A percentile compares a stretch with the other conserved stretches of the same genome.
These are phyloP conservation scores for Aviceda subcristata DNA, from an alignment of 2,113 vertebrate genomes.

Conservation along the genomic window DNA sequence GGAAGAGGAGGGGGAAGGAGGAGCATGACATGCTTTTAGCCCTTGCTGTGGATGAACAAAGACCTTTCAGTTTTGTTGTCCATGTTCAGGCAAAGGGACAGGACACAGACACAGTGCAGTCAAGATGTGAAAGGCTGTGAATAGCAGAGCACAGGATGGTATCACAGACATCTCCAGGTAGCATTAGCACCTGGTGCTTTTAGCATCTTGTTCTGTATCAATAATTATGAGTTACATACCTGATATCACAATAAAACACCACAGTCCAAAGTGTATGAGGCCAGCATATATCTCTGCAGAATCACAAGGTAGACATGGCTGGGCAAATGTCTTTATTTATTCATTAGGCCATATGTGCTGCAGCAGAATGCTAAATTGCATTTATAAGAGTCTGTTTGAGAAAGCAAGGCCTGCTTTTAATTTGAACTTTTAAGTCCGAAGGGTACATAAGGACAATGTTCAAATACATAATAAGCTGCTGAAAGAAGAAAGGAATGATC, in stretches of 20 bases:
- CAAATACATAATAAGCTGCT: not conserved
- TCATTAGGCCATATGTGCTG: not conserved
- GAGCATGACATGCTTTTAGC: fast-evolving
- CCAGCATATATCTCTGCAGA: not conserved
- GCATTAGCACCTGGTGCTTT: not conserved
- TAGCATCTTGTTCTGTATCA: not conserved
- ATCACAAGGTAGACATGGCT: not conserved
- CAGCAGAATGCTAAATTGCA: not conserved
- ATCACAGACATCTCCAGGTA: not conserved
- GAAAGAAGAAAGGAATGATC: not conserved
- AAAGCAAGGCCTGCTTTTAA: not conserved
- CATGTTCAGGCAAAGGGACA: not conserved
- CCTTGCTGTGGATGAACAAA: not conserved
- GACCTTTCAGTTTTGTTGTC: not conserved
- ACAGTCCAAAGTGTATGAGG: not conserved
- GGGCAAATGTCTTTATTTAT: not conserved
- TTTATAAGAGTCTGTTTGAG: not conserved
- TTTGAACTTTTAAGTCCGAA: not conserved
- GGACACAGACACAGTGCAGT: not conserved
- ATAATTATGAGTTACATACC: not conserved
- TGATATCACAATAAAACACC: not conserved
- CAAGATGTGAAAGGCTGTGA: not conserved
- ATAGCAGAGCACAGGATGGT: not conserved
- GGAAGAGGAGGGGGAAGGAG: not conserved
- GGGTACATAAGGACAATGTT: not conserved